phyloP scores from a whole-genome alignment of 2,888 invertebrate genomes.

The Ypsolopha scabrella region DNA sequence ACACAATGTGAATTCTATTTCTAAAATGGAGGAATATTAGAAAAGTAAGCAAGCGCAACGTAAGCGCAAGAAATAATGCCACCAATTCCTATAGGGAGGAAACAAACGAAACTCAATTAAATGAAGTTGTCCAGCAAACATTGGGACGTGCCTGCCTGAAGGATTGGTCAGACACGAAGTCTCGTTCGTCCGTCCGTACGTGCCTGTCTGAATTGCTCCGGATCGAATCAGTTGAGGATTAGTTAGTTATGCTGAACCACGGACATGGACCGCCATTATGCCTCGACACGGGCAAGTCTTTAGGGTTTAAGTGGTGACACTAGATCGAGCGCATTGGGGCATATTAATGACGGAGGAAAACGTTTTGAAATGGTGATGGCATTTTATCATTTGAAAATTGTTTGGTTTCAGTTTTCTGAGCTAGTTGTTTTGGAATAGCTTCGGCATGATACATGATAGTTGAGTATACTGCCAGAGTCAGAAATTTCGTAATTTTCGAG shows the following conservation, averaged over 20 bases:
- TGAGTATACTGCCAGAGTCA: too few species aligned
- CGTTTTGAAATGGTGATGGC: too few species aligned
- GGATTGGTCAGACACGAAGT: background rate
- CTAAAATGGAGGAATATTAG: too few species aligned
- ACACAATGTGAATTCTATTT: too few species aligned
- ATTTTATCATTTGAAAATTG: too few species aligned
- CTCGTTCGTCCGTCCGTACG: background rate
- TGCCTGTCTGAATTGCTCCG: slow-evolving; percentile 8
- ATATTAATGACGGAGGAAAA: too few species aligned
- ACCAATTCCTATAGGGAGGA: background rate
- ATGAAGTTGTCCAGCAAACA: slow-evolving; percentile 2
- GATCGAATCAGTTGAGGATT: slow-evolving; percentile 28
- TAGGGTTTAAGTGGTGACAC: background rate
- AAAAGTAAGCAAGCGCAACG: too few species aligned
- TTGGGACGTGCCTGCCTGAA: background rate
- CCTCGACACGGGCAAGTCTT: background rate
- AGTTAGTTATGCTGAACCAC: slow-evolving; percentile 32
- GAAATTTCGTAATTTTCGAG: too few species aligned
- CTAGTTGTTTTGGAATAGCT: too few species aligned
- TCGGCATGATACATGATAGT: too few species aligned
- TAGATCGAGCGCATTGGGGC: background rate
- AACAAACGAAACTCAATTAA: background rate
- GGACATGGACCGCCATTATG: slow-evolving; percentile 10
- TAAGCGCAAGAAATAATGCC: too few species aligned
- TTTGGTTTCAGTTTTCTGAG: too few species aligned